Base-by-base conservation (phyloP, 2,797 vertebrate species). In the Ctenochaetus hawaiiensis region DNA sequence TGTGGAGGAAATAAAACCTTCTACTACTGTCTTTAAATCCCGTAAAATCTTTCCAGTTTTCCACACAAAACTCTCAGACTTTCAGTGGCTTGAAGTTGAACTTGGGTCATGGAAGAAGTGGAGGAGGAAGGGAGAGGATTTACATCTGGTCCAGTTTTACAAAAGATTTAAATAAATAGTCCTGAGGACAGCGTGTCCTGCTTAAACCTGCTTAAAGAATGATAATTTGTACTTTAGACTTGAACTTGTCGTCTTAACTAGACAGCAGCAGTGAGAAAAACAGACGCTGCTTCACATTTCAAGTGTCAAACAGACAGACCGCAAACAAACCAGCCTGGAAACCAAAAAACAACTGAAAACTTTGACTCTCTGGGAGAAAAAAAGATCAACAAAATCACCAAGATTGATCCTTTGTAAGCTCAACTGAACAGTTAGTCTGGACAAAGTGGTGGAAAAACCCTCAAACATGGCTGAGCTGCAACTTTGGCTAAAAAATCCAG, bases 91-190 rank as follows among this genome's bases (percentile, higher is more conserved):
- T 13, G 11, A 20, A 44, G 23, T 26, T 39, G 1, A 45, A 56
- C 12, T 34, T 45, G 5, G 4, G 17, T 61, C 22, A 12, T 11
- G 18, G 12, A 54, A 5, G 41, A 12, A 60, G 26, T 5, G 22
- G 26, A 59, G 57, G 12, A 48, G 3, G 16, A 26, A 8, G 43
- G 12, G 34, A 54, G 45, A 56, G n/a, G 16, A 43, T 39, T 13
- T 52, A 63, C 74, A 82, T 68, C 5, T 49, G 58, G 44, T 52
- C 9, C 4, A 22, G n/a, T 8, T 43, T 72, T 57, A 18, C 59
- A 34, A 34, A 23, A 9, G 18, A 62, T 58, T 30, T 4, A 30
- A 14, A 64, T 54, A 18, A 62, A 9, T 41, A 3, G 8, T 13
- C 34, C 9, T 1, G 14, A 43, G 20, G 8, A 39, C 20, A 4